These are phyloP conservation scores for Champsocephalus gunnari DNA, from an alignment of 2,797 vertebrate genomes.

Conservation along the genomic window DNA sequence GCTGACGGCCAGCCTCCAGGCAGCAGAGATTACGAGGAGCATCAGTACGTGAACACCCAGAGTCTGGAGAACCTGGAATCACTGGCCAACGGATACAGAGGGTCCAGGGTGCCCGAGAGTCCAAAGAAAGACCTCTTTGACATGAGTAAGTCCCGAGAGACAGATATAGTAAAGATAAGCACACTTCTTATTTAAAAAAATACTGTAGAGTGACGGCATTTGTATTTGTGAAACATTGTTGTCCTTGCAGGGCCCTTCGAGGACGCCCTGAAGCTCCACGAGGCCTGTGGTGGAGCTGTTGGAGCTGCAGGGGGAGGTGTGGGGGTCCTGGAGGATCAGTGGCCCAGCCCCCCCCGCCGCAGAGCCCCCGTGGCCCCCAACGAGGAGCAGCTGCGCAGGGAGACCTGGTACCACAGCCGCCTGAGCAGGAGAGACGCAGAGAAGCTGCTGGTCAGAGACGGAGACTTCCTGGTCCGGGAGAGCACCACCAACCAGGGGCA, in stretches of 20 bases:
- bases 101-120: slow-evolving; percentile 81
- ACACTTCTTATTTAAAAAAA: neutral
- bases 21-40: slow-evolving; percentile 91
- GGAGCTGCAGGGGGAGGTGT: slow-evolving; percentile 53
- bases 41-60: slow-evolving; percentile 96
- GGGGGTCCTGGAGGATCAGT: slow-evolving; percentile 88
- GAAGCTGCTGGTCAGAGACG: slow-evolving; percentile 90
- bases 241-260: slow-evolving; percentile 91
- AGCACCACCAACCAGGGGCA: slow-evolving; percentile 96
- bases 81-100: slow-evolving; percentile 58
- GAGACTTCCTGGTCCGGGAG: slow-evolving; percentile 96
- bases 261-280: slow-evolving; percentile 94
- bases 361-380: slow-evolving; percentile 95
- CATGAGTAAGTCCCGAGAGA: slow-evolving; percentile 89
- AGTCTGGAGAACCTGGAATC: slow-evolving; percentile 83
- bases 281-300: slow-evolving; percentile 78
- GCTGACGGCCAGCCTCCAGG: slow-evolving; percentile 86
- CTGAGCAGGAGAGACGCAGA: slow-evolving; percentile 95
- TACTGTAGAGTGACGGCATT: neutral
- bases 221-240: neutral
- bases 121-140: slow-evolving; percentile 97
- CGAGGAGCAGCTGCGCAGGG: slow-evolving; percentile 92
- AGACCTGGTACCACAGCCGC: slow-evolving; percentile 96
- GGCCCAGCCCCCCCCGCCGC: slow-evolving; percentile 93
- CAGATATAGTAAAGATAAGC: neutral